Percentiles rank a stretch among this genome's conserved stretches.
phyloP scores from a whole-genome alignment of 2,797 vertebrate species.

The Epinephelus awoara region DNA sequence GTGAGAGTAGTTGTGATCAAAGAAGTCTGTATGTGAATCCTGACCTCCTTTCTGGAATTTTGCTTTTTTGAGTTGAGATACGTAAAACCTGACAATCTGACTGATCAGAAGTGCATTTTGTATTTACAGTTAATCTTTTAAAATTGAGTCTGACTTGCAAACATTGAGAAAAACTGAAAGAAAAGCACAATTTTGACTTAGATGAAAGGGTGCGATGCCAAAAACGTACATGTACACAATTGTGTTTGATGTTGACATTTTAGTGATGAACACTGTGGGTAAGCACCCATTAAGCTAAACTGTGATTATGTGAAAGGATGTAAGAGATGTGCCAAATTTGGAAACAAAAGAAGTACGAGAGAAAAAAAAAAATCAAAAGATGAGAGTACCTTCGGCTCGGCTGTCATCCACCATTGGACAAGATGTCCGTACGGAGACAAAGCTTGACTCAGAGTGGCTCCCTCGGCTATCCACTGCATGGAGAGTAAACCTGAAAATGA shows the following conservation, averaged over 20 bases:
- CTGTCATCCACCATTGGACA: conserved; percentile 97
- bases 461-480: conserved; percentile 95
- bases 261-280: background rate
- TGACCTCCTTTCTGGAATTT: conserved; percentile 1
- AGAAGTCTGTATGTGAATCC: background rate
- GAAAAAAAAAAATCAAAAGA: background rate
- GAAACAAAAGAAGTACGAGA: background rate
- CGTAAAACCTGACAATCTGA: background rate
- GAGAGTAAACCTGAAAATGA: conserved; percentile 90
- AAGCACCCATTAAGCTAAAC: background rate
- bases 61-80: background rate
- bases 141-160: background rate
- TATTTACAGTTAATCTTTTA: background rate
- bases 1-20: conserved; percentile 9
- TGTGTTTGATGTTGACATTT: background rate
- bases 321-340: background rate
- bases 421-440: conserved; percentile 93
- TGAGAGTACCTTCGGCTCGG: conserved; percentile 93
- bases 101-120: background rate
- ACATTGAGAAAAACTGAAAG: background rate
- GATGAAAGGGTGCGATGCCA: background rate
- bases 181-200: background rate
- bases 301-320: background rate
- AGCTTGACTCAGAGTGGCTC: conserved; percentile 93
- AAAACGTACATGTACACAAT: background rate